A percentile compares a stretch with the other conserved stretches of the same genome.
These are phyloP conservation scores for Amia ocellicauda DNA, from an alignment of 2,113 vertebrate species.

Conservation along the genomic window DNA sequence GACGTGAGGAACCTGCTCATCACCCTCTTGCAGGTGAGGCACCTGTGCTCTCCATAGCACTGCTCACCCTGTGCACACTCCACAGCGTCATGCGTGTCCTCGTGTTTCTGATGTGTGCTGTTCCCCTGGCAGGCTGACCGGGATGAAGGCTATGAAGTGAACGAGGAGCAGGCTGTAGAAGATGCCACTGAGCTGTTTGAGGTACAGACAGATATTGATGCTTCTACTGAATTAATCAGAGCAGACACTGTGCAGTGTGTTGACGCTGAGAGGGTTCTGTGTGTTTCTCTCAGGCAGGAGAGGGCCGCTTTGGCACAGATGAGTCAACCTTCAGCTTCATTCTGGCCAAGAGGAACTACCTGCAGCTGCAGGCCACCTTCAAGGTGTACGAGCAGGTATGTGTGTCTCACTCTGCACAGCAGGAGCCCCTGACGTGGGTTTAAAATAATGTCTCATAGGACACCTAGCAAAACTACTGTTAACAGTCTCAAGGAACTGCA, in stretches of 20 bases:
- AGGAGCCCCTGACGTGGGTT: too few relatives aligned
- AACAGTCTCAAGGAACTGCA: too few relatives aligned
- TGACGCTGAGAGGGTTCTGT: too few relatives aligned
- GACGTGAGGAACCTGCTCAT: constrained; percentile 65
- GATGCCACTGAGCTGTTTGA: constrained; percentile 62
- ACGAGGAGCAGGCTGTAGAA: constrained; percentile 61
- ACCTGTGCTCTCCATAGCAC: background rate
- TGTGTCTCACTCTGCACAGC: too few relatives aligned
- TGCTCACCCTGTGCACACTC: constrained; percentile 1
- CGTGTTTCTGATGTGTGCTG: background rate
- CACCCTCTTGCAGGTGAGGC: constrained; percentile 56
- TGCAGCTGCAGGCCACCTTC: constrained; percentile 70
- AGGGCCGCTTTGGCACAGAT: constrained; percentile 65
- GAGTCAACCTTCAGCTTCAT: constrained; percentile 69
- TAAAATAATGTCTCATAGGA: too few relatives aligned
- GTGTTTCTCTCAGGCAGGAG: constrained; percentile 55
- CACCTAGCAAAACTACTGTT: too few relatives aligned
- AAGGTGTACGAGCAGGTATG: constrained; percentile 71
- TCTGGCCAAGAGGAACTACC: constrained; percentile 66
- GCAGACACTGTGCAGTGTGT: background rate
- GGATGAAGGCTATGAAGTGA: constrained; percentile 67
- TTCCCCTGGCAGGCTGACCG: constrained; percentile 52
- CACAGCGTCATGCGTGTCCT: background rate
- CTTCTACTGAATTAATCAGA: background rate
- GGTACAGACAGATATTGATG: constrained; percentile 33